Evolutionary conservation across 1,140 invertebrate genomes (phyloP), one percentile per base, ranked within the genome.

Genomic region (Mercenaria mercenaria): DNA sequence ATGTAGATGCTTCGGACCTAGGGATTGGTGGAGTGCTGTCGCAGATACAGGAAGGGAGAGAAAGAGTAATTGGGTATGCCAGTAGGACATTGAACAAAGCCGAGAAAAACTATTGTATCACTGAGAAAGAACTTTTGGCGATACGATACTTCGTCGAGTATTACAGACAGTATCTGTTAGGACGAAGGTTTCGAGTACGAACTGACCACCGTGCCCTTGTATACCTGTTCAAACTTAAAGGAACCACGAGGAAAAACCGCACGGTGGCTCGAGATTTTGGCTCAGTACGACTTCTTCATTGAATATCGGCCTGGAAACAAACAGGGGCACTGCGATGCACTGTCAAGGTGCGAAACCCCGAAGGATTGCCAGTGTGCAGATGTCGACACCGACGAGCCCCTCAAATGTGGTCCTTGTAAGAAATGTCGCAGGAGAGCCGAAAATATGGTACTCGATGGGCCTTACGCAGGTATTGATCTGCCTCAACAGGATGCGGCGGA

Each of bases 91-190:
- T 94, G 8, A 91, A 64, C 47, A 87, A 69, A 29, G 90, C 95
- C 23, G 96, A 97, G 92, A 88, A 92, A 85, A 96, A 96, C 15
- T 97, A 97, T 91, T 93, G 92, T 72, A 82, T 88, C 8, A 92
- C 92, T 15, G 15, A 87, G 15, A 92, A 85, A 52, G 92, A 93
- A 88, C 59, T 93, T 11, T 77, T 92, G 18, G 92, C 92, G 34
- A 47, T 92, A 6, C 41, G 85, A 18, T 52, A 56, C 43, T 85
- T 37, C 18, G 47, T 89, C 18, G 59, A 88, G 72, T 29, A 90
- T 23, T 93, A 91, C 67, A 43, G 86, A 37, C 74, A 67, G n/a
- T 93, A 93, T 50, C 64, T 93, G 11, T 82, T 74, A 88, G 93
- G 20, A 32, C 74, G 72, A 50, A 80, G 26, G 79, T 93, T 52